Evolutionary conservation across 2,797 vertebrate species (phyloP), one percentile per base, ranked within the genome.

Genomic region (Silurus aristotelis): DNA sequence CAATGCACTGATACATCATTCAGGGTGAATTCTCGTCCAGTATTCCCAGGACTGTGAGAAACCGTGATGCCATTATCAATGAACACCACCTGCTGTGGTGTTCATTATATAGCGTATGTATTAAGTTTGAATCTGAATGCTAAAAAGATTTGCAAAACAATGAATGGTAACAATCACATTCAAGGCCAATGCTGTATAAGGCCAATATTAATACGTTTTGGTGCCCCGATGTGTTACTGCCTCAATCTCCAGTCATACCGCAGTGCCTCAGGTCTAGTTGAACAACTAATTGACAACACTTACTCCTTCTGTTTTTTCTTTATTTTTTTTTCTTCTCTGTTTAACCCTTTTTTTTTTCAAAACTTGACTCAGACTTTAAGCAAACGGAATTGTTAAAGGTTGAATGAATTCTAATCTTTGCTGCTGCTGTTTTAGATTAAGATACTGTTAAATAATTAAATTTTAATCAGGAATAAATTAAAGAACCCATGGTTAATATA

Each of bases 401-500:
- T 67, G 46, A 81, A 81, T 8, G 19, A 52, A 75, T 83, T 83
- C 60, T 75, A 64, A 83, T 52, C 43, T 52, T 52, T 64, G 43
- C 70, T 27, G 58, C 82, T 27, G 58, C 82, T 52, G 52, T 75
- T 83, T 83, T 17, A 83, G 70, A 83, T 75, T 61, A 83, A 52
- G 82, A 63, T 64, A 27, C 70, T 83, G 82, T 72, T 83, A 64
- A 75, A 83, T 61, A 68, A 75, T 79, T 84, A 1, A 84, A 70
- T 73, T 80, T 48, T 85, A 80, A 85, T 72, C 58, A 85, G 77
- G 66, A 48, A 20, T 84, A 64, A 25, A 63, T 80, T 43, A 48
- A 82, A 84, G n/a, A 14, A 84, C n/a, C 22, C 38, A 20, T 84
- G 75, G 79, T 84, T 84, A 84, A 84, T 71, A 71, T 43, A 46